Percentiles rank a stretch among this genome's conserved stretches.
Conservation (phyloP, 2,113 vertebrate genomes). For the Tichodroma muraria region DNA sequence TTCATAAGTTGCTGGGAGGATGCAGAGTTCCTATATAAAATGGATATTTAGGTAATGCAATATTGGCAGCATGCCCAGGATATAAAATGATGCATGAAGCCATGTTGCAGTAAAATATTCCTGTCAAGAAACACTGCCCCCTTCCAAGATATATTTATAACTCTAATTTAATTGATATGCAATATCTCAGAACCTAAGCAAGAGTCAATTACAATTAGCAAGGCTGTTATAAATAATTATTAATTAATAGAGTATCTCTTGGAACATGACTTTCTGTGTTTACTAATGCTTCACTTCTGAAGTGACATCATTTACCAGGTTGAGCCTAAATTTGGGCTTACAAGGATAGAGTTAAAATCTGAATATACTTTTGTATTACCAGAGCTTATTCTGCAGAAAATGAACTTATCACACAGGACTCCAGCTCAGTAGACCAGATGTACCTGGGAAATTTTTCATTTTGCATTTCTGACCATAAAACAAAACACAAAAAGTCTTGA, state of each 20-base stretch:
- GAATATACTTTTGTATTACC: not conserved
- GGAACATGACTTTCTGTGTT: not conserved
- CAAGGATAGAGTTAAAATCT: not conserved
- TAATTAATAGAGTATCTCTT: not conserved
- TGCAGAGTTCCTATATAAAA: slow-evolving; percentile 20
- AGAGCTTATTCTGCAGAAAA: not conserved
- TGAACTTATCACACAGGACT: not conserved
- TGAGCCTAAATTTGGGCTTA: not conserved
- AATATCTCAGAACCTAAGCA: not conserved
- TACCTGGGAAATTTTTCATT: not conserved
- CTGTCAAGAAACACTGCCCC: slow-evolving; percentile 19
- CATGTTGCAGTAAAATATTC: not conserved
- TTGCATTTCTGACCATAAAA: not conserved
- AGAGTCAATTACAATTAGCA: slow-evolving; percentile 6
- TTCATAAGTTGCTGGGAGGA: slow-evolving; percentile 38
- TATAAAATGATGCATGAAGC: slow-evolving; percentile 1
- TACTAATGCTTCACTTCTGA: not conserved
- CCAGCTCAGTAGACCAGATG: not conserved
- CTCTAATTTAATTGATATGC: not conserved
- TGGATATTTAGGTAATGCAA: slow-evolving; percentile 48
- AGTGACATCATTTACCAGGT: not conserved
- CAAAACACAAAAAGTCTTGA: not conserved
- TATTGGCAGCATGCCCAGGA: slow-evolving; percentile 9
- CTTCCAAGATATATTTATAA: not conserved
- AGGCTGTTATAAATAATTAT: not conserved